Base-by-base conservation (phyloP, 2,113 vertebrate genomes). In the Eulemur macaco region DNA sequence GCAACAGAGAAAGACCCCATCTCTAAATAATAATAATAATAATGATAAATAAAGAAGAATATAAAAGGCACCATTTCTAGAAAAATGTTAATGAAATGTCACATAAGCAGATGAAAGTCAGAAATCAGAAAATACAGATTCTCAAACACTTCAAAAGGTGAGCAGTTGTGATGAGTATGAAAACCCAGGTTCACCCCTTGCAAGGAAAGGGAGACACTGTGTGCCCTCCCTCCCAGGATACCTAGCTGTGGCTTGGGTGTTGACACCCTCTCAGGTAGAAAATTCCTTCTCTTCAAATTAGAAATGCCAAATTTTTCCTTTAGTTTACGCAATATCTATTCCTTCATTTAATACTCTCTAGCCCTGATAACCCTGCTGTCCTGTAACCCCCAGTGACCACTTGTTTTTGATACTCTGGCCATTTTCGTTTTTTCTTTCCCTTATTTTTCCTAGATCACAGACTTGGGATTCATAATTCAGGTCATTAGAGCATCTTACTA, bases 71-170 rank as follows among this genome's bases (percentile, higher is more conserved):
- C 60, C 60, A 63, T 66, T 92, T 58, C 21, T 23, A 39, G 23
- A 71, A 85, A 86, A 86, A 95, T 73, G 58, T 85, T 91, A 45
- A 52, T 27, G 5, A 77, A 94, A 91, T 86, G 56, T 52, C 87
- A 92, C 64, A 64, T 95, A 86, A 95, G 23, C 73, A 92, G 82
- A 69, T 94, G 37, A 37, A 86, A 78, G 29, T 27, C 45, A 5
- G 12, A 71, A 76, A 77, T 50, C 5, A 63, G 66, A 80, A 96
- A 88, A 63, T 71, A 34, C 1, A 52, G 42, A 77, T 77, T 82
- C 68, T 37, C 11, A 69, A 64, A 50, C 8, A 73, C 29, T 87
- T 87, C 50, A 74, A 34, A 60, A 78, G 23, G 29, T 87, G 47
- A 87, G 56, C 23, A 31, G 1, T 64, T 20, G 31, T 78, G 64